These are phyloP conservation scores for Vannuccia rotundouncinata DNA, from an alignment of 2,888 invertebrate genomes.

Conservation along the genomic window DNA sequence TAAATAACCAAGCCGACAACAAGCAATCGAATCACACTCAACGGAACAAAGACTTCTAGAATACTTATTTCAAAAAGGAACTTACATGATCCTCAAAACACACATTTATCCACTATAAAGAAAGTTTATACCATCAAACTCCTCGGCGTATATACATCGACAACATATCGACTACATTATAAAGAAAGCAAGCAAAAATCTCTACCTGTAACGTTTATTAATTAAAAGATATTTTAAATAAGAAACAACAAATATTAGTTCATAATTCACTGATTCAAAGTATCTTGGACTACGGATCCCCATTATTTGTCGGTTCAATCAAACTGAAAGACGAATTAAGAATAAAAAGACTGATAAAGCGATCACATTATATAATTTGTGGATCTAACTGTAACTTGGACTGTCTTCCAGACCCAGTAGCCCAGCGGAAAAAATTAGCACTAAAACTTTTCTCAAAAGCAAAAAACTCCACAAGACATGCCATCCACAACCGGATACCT, in stretches of 20 bases:
- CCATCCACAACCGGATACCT: constrained; percentile 10
- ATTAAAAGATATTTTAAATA: constrained; percentile 23
- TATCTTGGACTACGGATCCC: constrained; percentile 16
- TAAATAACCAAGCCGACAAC: neutral
- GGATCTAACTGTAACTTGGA: neutral
- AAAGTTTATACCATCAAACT: constrained; percentile 17
- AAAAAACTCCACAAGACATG: neutral
- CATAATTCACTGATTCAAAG: constrained; percentile 6
- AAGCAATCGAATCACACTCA: neutral
- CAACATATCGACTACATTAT: constrained; percentile 21
- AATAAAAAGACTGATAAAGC: neutral
- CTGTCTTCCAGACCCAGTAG: constrained; percentile 7
- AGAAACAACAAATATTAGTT: neutral
- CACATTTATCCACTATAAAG: neutral
- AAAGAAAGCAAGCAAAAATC: neutral
- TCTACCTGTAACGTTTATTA: constrained; percentile 5
- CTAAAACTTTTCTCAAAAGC: constrained; percentile 7
- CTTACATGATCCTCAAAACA: neutral
- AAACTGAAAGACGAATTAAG: constrained; percentile 8
- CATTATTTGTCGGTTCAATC: constrained; percentile 14
- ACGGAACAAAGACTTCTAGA: neutral
- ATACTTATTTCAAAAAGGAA: neutral
- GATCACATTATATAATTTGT: constrained; percentile 8
- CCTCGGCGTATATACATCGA: neutral
- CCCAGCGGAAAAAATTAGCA: neutral